Percentiles rank a stretch among this genome's conserved stretches.
Conservation (phyloP, 1,140 invertebrate species). For the Cyphomyrmex costatus region DNA sequence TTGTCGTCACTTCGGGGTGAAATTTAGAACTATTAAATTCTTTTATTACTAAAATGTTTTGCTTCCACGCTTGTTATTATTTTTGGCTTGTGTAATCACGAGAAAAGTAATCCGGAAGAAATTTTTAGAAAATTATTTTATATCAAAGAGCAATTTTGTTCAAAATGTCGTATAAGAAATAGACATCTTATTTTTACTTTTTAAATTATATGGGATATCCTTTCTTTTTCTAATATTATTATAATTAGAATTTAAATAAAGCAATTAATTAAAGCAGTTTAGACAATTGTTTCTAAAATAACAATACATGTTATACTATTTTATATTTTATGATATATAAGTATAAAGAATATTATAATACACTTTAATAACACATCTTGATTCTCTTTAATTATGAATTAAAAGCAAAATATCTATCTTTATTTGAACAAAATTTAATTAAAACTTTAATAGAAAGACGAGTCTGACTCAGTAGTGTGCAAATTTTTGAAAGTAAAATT, state of each 20-base stretch:
- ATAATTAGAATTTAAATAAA: neutral
- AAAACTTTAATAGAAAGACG: too few species aligned
- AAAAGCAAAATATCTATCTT: neutral
- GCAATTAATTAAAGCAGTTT: neutral
- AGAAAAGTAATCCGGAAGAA: neutral
- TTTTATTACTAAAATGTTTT: too few species aligned
- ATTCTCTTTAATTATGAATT: neutral
- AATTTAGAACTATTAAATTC: neutral
- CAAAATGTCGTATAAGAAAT: neutral
- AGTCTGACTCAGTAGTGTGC: too few species aligned
- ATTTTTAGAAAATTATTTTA: neutral
- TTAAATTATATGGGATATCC: neutral
- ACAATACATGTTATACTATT: neutral
- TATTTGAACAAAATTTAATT: too few species aligned
- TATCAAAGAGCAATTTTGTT: neutral
- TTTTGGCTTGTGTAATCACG: neutral
- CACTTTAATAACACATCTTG: neutral
- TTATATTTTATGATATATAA: neutral
- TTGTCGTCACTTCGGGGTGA: neutral
- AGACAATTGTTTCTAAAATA: neutral
- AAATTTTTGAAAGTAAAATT: too few species aligned
- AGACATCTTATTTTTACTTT: neutral
- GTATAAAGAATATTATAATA: neutral
- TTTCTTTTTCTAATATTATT: neutral
- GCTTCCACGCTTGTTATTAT: neutral